Conservation (phyloP, 1,140 invertebrate species). For the Asbolus verrucosus region DNA sequence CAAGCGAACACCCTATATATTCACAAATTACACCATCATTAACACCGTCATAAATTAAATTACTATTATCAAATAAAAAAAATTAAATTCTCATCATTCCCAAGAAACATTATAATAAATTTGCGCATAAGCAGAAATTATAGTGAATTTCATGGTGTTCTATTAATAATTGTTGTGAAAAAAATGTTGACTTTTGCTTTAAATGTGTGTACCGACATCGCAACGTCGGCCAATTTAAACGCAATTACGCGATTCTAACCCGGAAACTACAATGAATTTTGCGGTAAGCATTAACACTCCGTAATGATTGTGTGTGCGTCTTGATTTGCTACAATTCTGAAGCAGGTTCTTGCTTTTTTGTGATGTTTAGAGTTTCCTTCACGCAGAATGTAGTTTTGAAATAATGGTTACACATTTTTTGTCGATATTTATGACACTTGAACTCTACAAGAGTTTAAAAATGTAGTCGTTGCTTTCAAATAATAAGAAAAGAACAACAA, state of each 20-base stretch:
- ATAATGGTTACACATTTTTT: no score
- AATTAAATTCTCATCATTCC: no score
- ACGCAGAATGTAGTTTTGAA: background rate
- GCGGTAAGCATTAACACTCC: background rate
- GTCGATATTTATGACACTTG: no score
- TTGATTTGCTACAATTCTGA: background rate
- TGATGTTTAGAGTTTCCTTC: no score
- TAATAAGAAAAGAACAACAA: no score
- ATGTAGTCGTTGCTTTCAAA: no score
- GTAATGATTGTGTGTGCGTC: background rate
- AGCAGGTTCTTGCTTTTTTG: background rate
- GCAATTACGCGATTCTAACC: constrained; percentile 8
- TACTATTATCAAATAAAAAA: no score
- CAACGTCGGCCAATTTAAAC: constrained; percentile 1
- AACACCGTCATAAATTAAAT: no score
- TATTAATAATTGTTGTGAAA: background rate
- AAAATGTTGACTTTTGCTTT: background rate
- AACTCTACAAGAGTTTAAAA: no score
- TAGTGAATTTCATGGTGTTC: background rate
- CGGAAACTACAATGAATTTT: constrained; percentile 14
- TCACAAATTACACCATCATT: no score
- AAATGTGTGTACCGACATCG: background rate
- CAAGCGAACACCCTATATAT: no score
- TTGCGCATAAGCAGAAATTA: no score
- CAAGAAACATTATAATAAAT: background rate